A percentile compares a stretch with the other conserved stretches of the same genome.
Evolutionary conservation across 2,888 invertebrate species (phyloP).

Genomic region (Herminia tarsipennalis): DNA sequence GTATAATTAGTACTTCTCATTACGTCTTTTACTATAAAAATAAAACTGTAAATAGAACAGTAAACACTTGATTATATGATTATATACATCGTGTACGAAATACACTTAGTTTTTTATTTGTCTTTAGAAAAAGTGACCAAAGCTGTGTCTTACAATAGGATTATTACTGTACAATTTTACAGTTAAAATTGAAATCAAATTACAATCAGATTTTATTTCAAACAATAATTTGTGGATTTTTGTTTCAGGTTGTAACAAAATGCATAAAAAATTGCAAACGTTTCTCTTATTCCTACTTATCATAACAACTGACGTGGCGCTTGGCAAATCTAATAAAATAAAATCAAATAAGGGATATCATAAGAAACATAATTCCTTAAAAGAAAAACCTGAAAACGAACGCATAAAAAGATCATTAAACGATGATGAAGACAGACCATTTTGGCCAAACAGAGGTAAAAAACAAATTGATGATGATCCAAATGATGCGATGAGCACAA

Average conservation of each 20-base stretch:
- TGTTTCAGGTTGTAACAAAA: slow-evolving; percentile 63
- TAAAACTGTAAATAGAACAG: too few relatives aligned
- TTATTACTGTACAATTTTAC: too few relatives aligned
- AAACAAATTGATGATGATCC: slow-evolving; percentile 43
- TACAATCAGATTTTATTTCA: too few relatives aligned
- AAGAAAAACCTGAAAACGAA: slow-evolving; percentile 49
- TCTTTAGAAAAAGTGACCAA: too few relatives aligned
- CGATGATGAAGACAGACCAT: slow-evolving; percentile 55
- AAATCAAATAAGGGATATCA: slow-evolving; percentile 48
- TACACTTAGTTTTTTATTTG: too few relatives aligned
- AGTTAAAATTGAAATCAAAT: too few relatives aligned
- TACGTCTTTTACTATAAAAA: too few relatives aligned
- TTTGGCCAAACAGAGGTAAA: slow-evolving; percentile 62
- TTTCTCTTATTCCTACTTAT: slow-evolving; percentile 57
- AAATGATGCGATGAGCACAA: slow-evolving; percentile 25
- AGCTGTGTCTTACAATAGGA: too few relatives aligned
- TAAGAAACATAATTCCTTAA: slow-evolving; percentile 48
- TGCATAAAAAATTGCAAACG: slow-evolving; percentile 60
- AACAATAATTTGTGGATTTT: slow-evolving; percentile 15
- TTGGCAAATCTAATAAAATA: slow-evolving; percentile 60
- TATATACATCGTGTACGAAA: too few relatives aligned
- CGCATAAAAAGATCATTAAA: slow-evolving; percentile 64
- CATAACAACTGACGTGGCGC: slow-evolving; percentile 57
- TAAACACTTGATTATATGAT: too few relatives aligned
- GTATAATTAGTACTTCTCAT: too few relatives aligned